A percentile compares a stretch with the other conserved stretches of the same genome.
Conservation (phyloP, 2,797 vertebrate species). For the Pempheris klunzingeri region DNA sequence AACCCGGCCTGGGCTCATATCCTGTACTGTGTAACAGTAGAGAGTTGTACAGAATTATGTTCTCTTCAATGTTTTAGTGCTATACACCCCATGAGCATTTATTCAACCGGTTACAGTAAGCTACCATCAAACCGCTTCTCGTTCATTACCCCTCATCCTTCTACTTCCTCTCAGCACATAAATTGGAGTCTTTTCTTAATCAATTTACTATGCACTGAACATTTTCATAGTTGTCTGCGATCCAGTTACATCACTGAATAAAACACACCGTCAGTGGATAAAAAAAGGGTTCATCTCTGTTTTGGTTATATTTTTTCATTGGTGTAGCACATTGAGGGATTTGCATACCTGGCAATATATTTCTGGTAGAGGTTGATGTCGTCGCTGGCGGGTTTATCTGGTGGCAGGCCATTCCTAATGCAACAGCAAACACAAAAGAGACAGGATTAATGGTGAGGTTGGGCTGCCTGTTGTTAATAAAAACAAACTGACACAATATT, state of each 20-base stretch:
- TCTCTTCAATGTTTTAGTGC: slow-evolving; percentile 56
- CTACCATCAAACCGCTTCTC: slow-evolving; percentile 75
- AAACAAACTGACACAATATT: slow-evolving; percentile 88
- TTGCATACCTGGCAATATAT: slow-evolving; percentile 99
- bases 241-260: slow-evolving; percentile 78
- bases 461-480: slow-evolving; percentile 84
- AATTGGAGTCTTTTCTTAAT: slow-evolving; percentile 80
- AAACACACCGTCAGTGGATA: slow-evolving; percentile 75
- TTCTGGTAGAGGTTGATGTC: slow-evolving; percentile 99
- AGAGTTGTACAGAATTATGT: slow-evolving; percentile 47
- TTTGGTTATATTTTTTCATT: slow-evolving; percentile 74
- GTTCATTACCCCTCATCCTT: slow-evolving; percentile 75
- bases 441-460: slow-evolving; percentile 85
- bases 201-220: slow-evolving; percentile 76
- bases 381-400: slow-evolving; percentile 96
- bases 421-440: slow-evolving; percentile 82
- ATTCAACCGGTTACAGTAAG: slow-evolving; percentile 67
- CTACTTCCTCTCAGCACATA: slow-evolving; percentile 78
- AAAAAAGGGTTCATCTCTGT: slow-evolving; percentile 63
- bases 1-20: slow-evolving; percentile 62
- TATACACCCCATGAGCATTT: slow-evolving; percentile 55
- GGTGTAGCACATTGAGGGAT: slow-evolving; percentile 71
- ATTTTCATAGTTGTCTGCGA: slow-evolving; percentile 62
- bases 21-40: slow-evolving; percentile 50
- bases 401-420: slow-evolving; percentile 97